Conservation (phyloP, 2,113 vertebrate species). For the Prietella phreatophila region DNA sequence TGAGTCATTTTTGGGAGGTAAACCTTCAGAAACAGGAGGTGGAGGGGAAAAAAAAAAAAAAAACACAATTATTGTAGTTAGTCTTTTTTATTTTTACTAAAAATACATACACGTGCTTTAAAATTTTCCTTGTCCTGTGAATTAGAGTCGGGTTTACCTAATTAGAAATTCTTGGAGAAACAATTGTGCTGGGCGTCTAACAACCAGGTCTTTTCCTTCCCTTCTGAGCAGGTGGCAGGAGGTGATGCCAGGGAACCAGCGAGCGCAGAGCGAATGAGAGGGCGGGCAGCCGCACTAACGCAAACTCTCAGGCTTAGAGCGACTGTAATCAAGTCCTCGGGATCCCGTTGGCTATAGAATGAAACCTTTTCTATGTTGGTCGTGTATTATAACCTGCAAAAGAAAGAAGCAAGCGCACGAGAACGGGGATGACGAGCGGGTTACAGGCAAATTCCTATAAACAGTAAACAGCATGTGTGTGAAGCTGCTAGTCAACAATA, state of each 20-base stretch:
- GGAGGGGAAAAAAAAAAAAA: not conserved
- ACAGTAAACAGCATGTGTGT: too few relatives aligned
- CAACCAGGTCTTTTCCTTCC: conserved; percentile 62
- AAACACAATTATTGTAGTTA: not conserved
- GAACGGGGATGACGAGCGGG: not conserved
- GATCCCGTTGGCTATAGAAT: conserved; percentile 92
- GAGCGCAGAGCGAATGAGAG: conserved; percentile 52
- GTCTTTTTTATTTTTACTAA: not conserved
- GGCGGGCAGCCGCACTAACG: conserved; percentile 73
- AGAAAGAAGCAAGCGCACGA: conserved; percentile 37
- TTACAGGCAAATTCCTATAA: not conserved
- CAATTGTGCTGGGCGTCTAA: conserved; percentile 52
- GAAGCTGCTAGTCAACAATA: not conserved
- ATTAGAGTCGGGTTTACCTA: conserved; percentile 68
- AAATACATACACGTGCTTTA: not conserved
- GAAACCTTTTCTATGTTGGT: conserved; percentile 91
- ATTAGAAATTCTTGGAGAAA: conserved; percentile 63
- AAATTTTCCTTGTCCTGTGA: not conserved
- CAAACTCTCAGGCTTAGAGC: conserved; percentile 96
- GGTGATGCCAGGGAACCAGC: conserved; percentile 71
- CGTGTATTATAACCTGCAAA: conserved; percentile 88
- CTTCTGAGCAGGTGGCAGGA: conserved; percentile 63
- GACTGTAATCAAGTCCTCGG: conserved; percentile 93
- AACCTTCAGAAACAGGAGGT: conserved; percentile 47
- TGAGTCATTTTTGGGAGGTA: conserved; percentile 83